These are phyloP conservation scores for Drosophila paramelanica DNA, from an alignment of 2,888 invertebrate species.

Conservation along the genomic window DNA sequence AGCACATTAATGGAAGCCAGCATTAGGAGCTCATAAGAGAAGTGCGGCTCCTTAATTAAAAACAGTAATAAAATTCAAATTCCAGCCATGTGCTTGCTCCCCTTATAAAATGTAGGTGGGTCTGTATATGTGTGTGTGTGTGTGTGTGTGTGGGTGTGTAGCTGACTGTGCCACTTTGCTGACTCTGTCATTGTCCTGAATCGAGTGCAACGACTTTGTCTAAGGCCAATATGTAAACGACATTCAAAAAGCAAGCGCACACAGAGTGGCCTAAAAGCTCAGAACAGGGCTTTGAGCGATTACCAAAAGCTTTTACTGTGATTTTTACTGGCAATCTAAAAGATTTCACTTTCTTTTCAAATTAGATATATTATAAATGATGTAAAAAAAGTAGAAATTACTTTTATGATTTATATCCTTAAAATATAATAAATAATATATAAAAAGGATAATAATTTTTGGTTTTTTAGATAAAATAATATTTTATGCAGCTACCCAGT, in stretches of 20 bases:
- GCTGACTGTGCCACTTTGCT: slow-evolving; percentile 25
- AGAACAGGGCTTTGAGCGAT: slow-evolving; percentile 21
- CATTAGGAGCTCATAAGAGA: slow-evolving; percentile 39
- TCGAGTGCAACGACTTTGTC: slow-evolving; percentile 59
- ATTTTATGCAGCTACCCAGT: too few species aligned
- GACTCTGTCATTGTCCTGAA: slow-evolving; percentile 64
- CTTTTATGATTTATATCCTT: neutral
- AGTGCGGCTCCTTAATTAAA: slow-evolving; percentile 53
- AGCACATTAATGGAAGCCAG: slow-evolving; percentile 41
- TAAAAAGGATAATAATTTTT: too few species aligned
- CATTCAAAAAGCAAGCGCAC: slow-evolving; percentile 6
- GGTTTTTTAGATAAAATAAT: too few species aligned
- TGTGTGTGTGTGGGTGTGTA: neutral
- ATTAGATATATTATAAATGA: neutral
- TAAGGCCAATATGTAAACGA: slow-evolving; percentile 26
- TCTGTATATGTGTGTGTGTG: neutral
- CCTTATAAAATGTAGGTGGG: neutral
- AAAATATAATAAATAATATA: too few species aligned
- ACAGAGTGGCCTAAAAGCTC: slow-evolving; percentile 36
- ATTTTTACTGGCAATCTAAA: neutral
- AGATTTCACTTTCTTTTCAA: neutral
- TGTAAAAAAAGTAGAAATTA: neutral
- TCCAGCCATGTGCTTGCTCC: slow-evolving; percentile 5
- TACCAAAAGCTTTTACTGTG: slow-evolving; percentile 13
- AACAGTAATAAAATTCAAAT: slow-evolving; percentile 41